Evolutionary conservation across 1,140 invertebrate genomes (phyloP).

Genomic region (Stegodyphus dumicola): DNA sequence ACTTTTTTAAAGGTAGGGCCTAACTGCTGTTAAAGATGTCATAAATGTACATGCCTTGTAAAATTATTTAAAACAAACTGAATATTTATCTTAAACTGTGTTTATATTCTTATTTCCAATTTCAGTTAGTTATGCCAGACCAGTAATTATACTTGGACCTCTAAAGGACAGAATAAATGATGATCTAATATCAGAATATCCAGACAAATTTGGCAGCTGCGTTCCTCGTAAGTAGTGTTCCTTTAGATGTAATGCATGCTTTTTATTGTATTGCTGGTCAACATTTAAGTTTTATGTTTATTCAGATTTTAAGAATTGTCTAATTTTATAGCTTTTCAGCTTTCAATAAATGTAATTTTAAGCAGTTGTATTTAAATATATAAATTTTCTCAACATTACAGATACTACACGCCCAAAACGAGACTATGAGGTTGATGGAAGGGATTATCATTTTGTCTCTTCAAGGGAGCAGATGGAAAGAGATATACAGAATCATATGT

Average conservation of each 20-base stretch:
- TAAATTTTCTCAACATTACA: conserved; percentile 16
- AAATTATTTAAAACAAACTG: too few species aligned
- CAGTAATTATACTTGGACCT: conserved; percentile 97
- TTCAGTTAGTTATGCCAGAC: conserved; percentile 76
- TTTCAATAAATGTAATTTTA: neutral
- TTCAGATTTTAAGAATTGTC: too few species aligned
- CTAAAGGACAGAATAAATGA: conserved; percentile 98
- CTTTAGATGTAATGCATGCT: neutral
- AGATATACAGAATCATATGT: conserved; percentile 98
- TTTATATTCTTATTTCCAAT: neutral
- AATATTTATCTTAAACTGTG: neutral
- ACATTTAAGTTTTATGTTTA: too few species aligned
- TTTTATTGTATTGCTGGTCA: neutral
- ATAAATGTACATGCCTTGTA: too few species aligned
- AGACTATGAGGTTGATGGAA: conserved; percentile 95
- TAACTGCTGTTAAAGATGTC: too few species aligned
- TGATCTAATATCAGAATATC: conserved; percentile 97
- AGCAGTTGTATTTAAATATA: neutral
- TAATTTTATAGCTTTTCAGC: neutral
- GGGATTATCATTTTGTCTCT: conserved; percentile 98
- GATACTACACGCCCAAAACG: conserved; percentile 93
- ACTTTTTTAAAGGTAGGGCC: too few species aligned
- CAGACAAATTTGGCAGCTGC: conserved; percentile 98
- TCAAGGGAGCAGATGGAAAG: conserved; percentile 98
- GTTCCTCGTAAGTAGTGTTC: conserved; percentile 78